Conservation (phyloP, 2,888 invertebrate genomes). For the Drosophila tanythrix region DNA sequence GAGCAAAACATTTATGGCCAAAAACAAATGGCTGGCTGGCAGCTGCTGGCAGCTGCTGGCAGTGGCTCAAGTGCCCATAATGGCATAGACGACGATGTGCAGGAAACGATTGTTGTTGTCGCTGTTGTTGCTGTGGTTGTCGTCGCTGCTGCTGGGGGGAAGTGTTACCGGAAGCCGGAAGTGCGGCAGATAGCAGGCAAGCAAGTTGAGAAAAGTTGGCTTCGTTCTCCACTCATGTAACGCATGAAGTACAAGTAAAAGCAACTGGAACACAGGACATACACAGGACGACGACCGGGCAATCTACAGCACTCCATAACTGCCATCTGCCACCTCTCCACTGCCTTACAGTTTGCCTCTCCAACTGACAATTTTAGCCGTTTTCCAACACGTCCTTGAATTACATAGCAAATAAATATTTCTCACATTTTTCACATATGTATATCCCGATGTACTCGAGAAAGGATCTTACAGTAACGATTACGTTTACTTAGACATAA, state of each 20-base stretch:
- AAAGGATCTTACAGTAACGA: not conserved
- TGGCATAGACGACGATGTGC: conserved; percentile 74
- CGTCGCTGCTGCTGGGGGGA: conserved; percentile 41
- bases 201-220: conserved; percentile 61
- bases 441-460: not conserved
- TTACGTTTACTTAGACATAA: not conserved
- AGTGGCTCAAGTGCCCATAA: conserved; percentile 77
- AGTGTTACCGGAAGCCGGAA: conserved; percentile 77
- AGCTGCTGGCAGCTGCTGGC: conserved; percentile 64
- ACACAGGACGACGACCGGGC: conserved; percentile 22
- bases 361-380: not conserved
- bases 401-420: not conserved
- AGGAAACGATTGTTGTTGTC: conserved; percentile 63
- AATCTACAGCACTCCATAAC: conserved; percentile 6
- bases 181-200: conserved; percentile 74
- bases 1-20: conserved; percentile 71
- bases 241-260: conserved; percentile 17
- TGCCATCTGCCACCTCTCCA: not conserved
- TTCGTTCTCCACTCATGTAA: conserved; percentile 31
- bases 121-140: conserved; percentile 9
- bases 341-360: not conserved
- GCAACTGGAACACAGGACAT: conserved; percentile 33
- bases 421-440: not conserved
- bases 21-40: conserved; percentile 63
- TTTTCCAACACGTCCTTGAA: not conserved